These are phyloP conservation scores for Cryptosula pallasiana DNA, from an alignment of 2,888 invertebrate species.

Conservation along the genomic window DNA sequence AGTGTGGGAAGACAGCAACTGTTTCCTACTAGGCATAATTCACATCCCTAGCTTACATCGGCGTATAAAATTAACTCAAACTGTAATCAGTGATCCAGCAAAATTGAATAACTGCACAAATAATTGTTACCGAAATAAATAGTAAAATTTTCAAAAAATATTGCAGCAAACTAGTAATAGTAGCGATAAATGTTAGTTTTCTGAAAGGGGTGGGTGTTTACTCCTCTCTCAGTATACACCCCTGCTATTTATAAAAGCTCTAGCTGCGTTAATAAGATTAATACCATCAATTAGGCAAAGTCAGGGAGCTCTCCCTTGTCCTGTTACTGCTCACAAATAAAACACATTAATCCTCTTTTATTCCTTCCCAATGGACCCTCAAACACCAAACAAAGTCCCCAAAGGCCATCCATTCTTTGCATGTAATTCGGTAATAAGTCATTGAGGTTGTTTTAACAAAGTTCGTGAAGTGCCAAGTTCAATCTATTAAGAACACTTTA, in stretches of 20 bases:
- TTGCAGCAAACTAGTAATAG: too few species aligned
- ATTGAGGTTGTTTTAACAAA: not conserved
- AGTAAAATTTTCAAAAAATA: too few species aligned
- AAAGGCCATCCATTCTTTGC: not conserved
- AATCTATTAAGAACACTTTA: not conserved
- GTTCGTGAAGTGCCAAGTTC: conserved; percentile 14
- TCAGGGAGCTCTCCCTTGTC: not conserved
- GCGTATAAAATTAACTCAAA: too few species aligned
- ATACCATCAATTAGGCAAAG: conserved; percentile 13
- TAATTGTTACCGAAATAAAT: too few species aligned
- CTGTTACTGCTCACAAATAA: not conserved
- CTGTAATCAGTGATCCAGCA: too few species aligned
- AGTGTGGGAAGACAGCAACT: not conserved
- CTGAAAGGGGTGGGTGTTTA: too few species aligned
- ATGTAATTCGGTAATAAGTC: not conserved
- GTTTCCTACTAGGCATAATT: not conserved
- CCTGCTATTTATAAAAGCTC: not conserved
- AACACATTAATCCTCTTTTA: not conserved
- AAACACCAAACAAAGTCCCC: not conserved
- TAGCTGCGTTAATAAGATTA: conserved; percentile 3
- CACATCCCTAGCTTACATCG: not conserved
- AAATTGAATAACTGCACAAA: too few species aligned
- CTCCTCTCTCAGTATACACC: too few species aligned
- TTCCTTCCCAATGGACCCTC: not conserved
- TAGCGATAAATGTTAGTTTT: too few species aligned